These are phyloP conservation scores for Crax fasciolata DNA, from an alignment of 2,797 vertebrate genomes.

Conservation along the genomic window DNA sequence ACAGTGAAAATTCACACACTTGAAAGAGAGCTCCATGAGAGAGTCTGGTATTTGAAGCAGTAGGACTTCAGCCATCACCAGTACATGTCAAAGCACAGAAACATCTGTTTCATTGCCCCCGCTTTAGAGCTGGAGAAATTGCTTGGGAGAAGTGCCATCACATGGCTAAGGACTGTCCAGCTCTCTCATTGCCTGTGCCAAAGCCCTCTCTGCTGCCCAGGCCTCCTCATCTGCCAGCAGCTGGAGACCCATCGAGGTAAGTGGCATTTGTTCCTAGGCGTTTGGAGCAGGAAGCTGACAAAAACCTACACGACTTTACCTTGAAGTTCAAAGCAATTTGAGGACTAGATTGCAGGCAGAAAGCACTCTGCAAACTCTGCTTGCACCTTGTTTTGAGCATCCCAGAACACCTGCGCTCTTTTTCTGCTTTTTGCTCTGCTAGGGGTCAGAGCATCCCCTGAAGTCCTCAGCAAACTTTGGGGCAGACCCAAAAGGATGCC, in stretches of 20 bases:
- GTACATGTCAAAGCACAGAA: not conserved
- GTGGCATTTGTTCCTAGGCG: not conserved
- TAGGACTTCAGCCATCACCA: not conserved
- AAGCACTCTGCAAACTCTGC: fast-evolving
- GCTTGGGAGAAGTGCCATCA: not conserved
- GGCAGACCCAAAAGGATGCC: not conserved
- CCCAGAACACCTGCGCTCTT: not conserved
- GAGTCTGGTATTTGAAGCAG: not conserved
- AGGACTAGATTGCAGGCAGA: not conserved
- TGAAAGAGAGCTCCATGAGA: not conserved
- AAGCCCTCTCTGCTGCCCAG: not conserved
- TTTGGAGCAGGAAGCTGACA: not conserved
- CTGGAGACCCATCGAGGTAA: not conserved
- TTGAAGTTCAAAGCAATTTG: not conserved
- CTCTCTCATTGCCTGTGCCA: fast-evolving
- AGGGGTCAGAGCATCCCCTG: not conserved
- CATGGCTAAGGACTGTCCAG: not conserved
- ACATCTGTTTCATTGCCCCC: not conserved
- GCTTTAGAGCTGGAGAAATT: not conserved
- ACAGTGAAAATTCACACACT: not conserved
- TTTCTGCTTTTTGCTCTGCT: slow-evolving; percentile 5
- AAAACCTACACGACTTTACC: fast-evolving
- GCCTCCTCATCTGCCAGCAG: not conserved
- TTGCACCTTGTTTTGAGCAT: not conserved
- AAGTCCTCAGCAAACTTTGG: not conserved